Evolutionary conservation across 2,113 vertebrate genomes (phyloP), one percentile per base, ranked within the genome.

Genomic region (Dasypus novemcinctus): DNA sequence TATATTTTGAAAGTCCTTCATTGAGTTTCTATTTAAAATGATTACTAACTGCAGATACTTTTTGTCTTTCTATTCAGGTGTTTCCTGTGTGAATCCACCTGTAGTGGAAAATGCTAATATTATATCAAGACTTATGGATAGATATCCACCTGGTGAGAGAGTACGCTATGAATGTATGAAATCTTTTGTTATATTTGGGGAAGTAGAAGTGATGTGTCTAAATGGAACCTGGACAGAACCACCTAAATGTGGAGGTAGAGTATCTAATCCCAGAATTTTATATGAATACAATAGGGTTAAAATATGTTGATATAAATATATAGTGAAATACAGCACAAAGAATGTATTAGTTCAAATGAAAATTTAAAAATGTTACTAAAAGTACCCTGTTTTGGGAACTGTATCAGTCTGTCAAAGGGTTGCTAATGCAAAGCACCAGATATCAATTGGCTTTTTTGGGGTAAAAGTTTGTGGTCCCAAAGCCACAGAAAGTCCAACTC

Each of bases 91-190:
- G 9, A 13, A 43, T 33, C 93, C 96, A 29, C 97, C 97, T 6
- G 1, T 0, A 15, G 78, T 97, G 9, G 0, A 36, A 71, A 84
- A 98, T 79, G 93, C 80, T 68, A 8, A 4, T 33, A 33, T 63
- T 36, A 5, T 0, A 20, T 3, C 29, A 0, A 12, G 0, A 0
- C 0, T 0, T 11, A 94, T 13, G 57, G 0, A 0, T 4, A 78
- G 0, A 2, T 97, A 97, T 63, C 3, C 0, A 5, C 0, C 87
- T 74, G 84, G 69, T 11, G 76, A 95, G n/a, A n/a, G 0, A 69
- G 63, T 86, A 25, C n/a, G 0, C 4, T 97, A 97, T 18, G 7
- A 92, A 71, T 98, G 97, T 49, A 0, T 0, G 0, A 31, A 23
- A 29, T 52, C 83, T 84, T 95, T 89, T 64, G 27, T 71, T 4